Conservation (phyloP, 2,888 invertebrate species). For the Tuberolachnus salignus region DNA sequence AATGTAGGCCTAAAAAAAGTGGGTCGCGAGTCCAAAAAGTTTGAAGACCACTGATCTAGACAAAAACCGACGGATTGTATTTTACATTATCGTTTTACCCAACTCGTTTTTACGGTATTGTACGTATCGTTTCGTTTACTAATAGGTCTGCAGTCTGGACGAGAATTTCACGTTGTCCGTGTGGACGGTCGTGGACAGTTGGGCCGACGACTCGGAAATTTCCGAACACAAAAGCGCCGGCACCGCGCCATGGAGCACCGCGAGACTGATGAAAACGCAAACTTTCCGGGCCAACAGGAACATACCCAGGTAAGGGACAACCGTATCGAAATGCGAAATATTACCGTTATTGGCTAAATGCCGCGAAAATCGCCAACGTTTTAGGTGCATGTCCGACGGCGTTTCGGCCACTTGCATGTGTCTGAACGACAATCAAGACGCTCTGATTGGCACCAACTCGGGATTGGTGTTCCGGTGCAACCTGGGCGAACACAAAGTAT, state of each 20-base stretch:
- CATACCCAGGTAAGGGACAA: conserved; percentile 26
- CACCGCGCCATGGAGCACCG: conserved; percentile 37
- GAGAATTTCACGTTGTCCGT: conserved; percentile 63
- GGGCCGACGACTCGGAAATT: conserved; percentile 1
- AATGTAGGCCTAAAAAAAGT: too few relatives aligned
- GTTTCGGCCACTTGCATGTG: conserved; percentile 23
- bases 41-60: too few relatives aligned
- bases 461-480: conserved; percentile 27
- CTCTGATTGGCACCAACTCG: conserved; percentile 29
- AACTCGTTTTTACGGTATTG: too few relatives aligned
- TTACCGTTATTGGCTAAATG: too few relatives aligned
- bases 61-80: too few relatives aligned
- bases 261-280: conserved; percentile 32
- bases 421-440: conserved; percentile 29
- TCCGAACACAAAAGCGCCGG: not conserved
- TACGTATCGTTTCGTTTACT: conserved; percentile 51
- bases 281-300: not conserved
- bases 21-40: too few relatives aligned
- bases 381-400: conserved; percentile 18
- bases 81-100: too few relatives aligned
- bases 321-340: not conserved
- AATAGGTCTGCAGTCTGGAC: conserved; percentile 64
- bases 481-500: conserved; percentile 27
- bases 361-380: too few relatives aligned
- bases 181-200: conserved; percentile 63